These are phyloP conservation scores for Serripes groenlandicus DNA, from an alignment of 2,888 invertebrate genomes.

Conservation along the genomic window DNA sequence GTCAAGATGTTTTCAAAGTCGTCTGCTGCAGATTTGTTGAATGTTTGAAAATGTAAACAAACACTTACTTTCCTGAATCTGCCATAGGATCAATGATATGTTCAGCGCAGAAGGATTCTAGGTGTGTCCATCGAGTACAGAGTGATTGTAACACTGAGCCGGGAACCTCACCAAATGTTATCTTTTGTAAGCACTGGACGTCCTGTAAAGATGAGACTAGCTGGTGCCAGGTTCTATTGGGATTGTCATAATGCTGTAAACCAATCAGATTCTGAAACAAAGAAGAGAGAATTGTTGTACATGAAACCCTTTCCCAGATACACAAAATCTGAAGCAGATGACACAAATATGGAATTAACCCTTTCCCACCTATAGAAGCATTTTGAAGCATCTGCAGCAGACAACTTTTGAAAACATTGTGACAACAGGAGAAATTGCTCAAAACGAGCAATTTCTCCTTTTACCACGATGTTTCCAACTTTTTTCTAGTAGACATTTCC, in stretches of 20 bases:
- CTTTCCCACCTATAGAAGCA: too few species aligned
- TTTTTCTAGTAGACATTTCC: too few species aligned
- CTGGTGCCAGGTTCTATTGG: slow-evolving; percentile 79
- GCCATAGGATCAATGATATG: slow-evolving; percentile 73
- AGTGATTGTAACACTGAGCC: slow-evolving; percentile 75
- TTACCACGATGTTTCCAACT: too few species aligned
- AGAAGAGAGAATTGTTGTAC: neutral
- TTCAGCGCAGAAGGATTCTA: slow-evolving; percentile 77
- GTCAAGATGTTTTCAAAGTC: neutral
- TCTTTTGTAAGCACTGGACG: slow-evolving; percentile 66
- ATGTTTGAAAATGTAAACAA: neutral
- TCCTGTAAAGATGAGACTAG: slow-evolving; percentile 72
- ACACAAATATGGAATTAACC: too few species aligned
- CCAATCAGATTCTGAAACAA: slow-evolving; percentile 76
- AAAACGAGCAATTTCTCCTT: too few species aligned
- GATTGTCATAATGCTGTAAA: slow-evolving; percentile 71
- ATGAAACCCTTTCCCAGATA: neutral
- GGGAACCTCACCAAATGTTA: slow-evolving; percentile 81
- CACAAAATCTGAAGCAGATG: neutral
- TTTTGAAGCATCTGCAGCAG: too few species aligned
- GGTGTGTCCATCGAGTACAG: slow-evolving; percentile 69
- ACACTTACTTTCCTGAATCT: slow-evolving; percentile 73
- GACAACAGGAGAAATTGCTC: too few species aligned
- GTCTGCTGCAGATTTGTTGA: neutral
- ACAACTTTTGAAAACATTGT: too few species aligned